Base-by-base conservation (phyloP, 2,888 invertebrate genomes). In the Cheiracanthium punctorium region DNA sequence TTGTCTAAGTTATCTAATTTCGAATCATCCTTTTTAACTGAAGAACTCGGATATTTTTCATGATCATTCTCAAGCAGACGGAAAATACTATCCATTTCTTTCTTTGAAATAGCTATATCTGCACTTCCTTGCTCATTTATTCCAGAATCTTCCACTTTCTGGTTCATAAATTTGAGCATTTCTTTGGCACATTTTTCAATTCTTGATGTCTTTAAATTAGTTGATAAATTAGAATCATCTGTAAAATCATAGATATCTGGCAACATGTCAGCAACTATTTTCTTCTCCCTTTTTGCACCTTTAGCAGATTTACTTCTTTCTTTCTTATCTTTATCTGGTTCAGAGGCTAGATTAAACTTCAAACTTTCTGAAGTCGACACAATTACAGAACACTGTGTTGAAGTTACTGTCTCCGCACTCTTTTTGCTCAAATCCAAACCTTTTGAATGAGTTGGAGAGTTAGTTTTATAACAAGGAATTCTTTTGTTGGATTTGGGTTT, bases 101-200 rank as follows among this genome's bases (percentile, higher is more conserved):
- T n/a, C 8, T 20, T 32, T 8, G 67, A 69, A 33, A 33, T 33
- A n/a, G 67, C 10, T 20, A 32, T 69, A 33, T 32, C 67, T 33
- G 14, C 8, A 12, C 7, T n/a, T n/a, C n/a, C 2, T 2, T 48
- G 48, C 10, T 37, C 37, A 5, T 12, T 43, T 30, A 71, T 5
- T 24, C 10, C 28, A 71, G 32, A 33, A 30, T 72, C 72, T 32
- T 84, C 84, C 14, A 84, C 79, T 33, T 69, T 79, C 30, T 79
- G 32, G 24, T 79, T 74, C 20, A 84, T 74, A 28, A 73, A 73
- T 41, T 84, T 73, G 5, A 84, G 69, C 41, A 84, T 58, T 74
- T 84, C 84, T 30, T 73, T 72, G 0, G 84, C 73, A 24, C 79
- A 84, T 20, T 79, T 52, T 24, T 84, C 79, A 33, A 79, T 73